phyloP scores from a whole-genome alignment of 1,140 invertebrate genomes.

The Ceratosolen solmsi region DNA sequence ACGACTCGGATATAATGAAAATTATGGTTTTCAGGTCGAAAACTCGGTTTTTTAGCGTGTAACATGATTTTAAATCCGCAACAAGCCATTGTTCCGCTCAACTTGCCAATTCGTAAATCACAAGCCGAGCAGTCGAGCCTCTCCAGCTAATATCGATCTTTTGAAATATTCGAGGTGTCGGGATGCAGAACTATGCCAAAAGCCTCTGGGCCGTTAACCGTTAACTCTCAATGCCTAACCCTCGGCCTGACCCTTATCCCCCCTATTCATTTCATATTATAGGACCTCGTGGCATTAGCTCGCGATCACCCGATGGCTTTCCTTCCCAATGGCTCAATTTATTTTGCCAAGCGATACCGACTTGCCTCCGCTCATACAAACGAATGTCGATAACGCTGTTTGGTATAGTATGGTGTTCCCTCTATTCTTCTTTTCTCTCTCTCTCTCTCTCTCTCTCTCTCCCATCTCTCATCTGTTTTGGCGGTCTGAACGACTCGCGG shows the following conservation, averaged over 20 bases:
- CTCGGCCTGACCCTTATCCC: conserved; percentile 18
- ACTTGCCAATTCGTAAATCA: conserved; percentile 15
- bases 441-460: too few species aligned
- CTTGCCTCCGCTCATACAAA: background rate
- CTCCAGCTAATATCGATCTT: conserved; percentile 59
- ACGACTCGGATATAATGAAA: too few species aligned
- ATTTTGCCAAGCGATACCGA: background rate
- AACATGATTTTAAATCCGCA: too few species aligned
- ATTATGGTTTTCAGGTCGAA: too few species aligned
- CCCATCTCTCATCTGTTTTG: too few species aligned
- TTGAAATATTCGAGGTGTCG: conserved; percentile 11
- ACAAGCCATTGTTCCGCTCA: conserved; percentile 27
- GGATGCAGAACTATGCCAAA: conserved; percentile 2
- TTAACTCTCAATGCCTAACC: conserved; percentile 32
- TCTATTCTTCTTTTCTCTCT: too few species aligned
- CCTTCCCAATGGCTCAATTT: conserved; percentile 37
- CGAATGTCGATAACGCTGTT: too few species aligned
- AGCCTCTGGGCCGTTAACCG: conserved; percentile 38
- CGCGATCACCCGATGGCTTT: too few species aligned
- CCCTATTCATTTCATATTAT: conserved; percentile 52
- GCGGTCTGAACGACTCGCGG: too few species aligned
- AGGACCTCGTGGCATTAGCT: conserved; percentile 32
- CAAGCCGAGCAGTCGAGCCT: background rate
- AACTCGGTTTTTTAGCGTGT: too few species aligned
- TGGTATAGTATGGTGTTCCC: too few species aligned